These are phyloP conservation scores for Jacana jacana DNA, from an alignment of 2,113 vertebrate genomes.

Conservation along the genomic window DNA sequence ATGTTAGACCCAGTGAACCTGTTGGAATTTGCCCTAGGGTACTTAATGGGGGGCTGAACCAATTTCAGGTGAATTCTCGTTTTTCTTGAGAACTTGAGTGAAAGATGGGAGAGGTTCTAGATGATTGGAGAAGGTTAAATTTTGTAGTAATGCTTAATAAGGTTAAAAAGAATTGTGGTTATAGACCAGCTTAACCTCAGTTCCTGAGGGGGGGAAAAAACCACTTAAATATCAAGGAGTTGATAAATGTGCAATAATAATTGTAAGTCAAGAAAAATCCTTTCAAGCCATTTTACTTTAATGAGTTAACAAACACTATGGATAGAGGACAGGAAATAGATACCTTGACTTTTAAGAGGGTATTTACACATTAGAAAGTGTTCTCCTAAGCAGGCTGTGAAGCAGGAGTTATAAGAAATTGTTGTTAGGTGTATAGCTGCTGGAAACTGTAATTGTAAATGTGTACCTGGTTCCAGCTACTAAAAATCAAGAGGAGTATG, in stretches of 20 bases:
- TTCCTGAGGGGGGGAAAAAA: neutral
- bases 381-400: neutral
- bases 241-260: neutral
- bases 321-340: neutral
- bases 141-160: neutral
- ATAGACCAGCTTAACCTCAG: neutral
- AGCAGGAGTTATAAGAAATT: neutral
- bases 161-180: neutral
- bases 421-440: neutral
- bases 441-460: neutral
- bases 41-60: neutral
- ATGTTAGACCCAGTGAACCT: neutral
- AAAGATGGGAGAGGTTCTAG: neutral
- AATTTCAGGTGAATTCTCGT: neutral
- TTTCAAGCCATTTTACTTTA: neutral
- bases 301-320: neutral
- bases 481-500: neutral
- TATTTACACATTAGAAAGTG: neutral
- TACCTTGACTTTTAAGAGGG: neutral
- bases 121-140: neutral
- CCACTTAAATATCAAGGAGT: neutral
- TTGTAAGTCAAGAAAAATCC: neutral
- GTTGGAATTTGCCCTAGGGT: neutral
- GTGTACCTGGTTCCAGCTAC: neutral
- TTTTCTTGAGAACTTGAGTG: neutral